These are phyloP conservation scores for Dendropsophus ebraccatus DNA, from an alignment of 2,113 vertebrate species.

Conservation along the genomic window DNA sequence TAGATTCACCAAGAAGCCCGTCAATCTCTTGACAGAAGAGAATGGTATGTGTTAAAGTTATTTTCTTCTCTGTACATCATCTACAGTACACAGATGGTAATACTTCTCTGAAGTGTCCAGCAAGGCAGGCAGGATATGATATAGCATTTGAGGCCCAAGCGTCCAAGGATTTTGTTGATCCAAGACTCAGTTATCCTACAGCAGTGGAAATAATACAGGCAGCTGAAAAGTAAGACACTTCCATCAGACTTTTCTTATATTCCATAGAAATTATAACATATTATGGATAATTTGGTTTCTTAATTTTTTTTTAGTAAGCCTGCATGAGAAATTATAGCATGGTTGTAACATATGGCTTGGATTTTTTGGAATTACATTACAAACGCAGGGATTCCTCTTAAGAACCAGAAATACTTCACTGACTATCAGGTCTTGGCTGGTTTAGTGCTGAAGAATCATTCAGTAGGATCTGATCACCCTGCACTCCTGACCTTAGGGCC, in stretches of 20 bases:
- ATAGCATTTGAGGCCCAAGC: background rate
- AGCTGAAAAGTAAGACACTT: background rate
- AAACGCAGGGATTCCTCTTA: background rate
- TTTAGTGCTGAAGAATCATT: too few species aligned
- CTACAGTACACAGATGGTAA: slow-evolving; percentile 2
- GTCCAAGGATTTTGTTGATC: slow-evolving; percentile 5
- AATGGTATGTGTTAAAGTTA: slow-evolving; percentile 18
- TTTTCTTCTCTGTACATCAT: slow-evolving; percentile 17
- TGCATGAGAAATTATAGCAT: background rate
- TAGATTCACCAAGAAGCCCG: background rate
- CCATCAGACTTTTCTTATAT: background rate
- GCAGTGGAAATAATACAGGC: background rate
- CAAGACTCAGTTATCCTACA: background rate
- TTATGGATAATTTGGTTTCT: too few species aligned
- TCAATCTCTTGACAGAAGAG: slow-evolving; percentile 1
- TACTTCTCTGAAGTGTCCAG: background rate
- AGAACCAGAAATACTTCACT: too few species aligned
- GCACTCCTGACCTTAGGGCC: too few species aligned
- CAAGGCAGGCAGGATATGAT: slow-evolving; percentile 7
- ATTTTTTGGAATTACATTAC: background rate
- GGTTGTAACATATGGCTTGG: background rate
- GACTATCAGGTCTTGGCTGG: too few species aligned
- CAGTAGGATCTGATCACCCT: too few species aligned
- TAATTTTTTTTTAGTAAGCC: background rate
- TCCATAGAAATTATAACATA: too few species aligned